Evolutionary conservation across 2,113 vertebrate genomes (phyloP), one percentile per base, ranked within the genome.

Genomic region (Petrocephalus zakoni): DNA sequence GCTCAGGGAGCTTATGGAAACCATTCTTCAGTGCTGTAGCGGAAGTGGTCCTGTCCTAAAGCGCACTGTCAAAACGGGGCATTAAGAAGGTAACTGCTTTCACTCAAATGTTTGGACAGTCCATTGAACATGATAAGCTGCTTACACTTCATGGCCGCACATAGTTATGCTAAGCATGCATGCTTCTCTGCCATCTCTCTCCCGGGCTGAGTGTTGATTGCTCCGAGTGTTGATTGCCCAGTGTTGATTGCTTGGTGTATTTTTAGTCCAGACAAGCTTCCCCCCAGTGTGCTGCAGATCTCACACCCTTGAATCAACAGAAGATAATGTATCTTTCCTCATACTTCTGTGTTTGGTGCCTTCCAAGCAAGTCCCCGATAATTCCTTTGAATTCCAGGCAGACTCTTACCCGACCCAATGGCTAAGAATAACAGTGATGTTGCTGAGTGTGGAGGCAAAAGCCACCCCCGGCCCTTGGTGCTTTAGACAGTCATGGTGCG

Each of bases 351-450:
- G 2, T 83, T 86, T 52, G 61, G 42, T 37, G 92, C 87, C 87
- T 55, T 90, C 85, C 55, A 84, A 88, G 88, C 91, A 90, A 89
- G 85, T 87, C 85, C 84, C 90, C 78, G 92, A 93, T 94, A 93
- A 93, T 93, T 91, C 89, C 2, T 19, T 78, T 91, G 90, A 89
- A 92, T 93, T 94, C 93, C 92, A 90, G 88, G 83, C 82, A 64
- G 89, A 85, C 88, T 11, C 89, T 92, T 82, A 78, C 5, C 1
- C 52, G 8, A 90, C 46, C 91, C 90, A n/a, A 42, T 84, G 89
- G 91, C 91, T 93, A 93, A 91, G 93, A 94, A 94, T 94, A 93
- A 89, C 90, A 87, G 56, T 37, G 58, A 87, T 91, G 7, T 92
- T 91, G 89, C 87, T 92, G 93, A 87, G 88, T 90, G 13, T 37